Evolutionary conservation across 2,113 vertebrate genomes (phyloP).

Genomic region (Pangasianodon gigas): DNA sequence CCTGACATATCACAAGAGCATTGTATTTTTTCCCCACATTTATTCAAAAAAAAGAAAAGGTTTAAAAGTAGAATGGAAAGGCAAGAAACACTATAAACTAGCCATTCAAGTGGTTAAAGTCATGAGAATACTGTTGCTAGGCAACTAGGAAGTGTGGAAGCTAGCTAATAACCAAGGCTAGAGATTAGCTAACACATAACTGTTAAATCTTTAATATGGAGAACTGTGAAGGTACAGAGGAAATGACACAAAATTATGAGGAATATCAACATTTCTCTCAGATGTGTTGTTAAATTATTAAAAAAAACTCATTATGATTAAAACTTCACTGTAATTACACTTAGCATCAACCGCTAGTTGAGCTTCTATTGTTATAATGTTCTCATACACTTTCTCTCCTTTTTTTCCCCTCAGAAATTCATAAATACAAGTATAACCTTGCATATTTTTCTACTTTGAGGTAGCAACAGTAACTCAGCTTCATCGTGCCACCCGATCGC

Average conservation of each 20-base stretch:
- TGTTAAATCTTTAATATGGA: not conserved
- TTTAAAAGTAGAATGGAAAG: not conserved
- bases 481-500: not conserved
- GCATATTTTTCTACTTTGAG: not conserved
- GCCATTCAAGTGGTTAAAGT: not conserved
- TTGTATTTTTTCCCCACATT: not conserved
- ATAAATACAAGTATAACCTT: not conserved
- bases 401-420: not conserved
- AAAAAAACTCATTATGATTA: not conserved
- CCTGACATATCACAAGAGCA: not conserved
- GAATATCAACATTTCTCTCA: not conserved
- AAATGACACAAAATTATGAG: not conserved
- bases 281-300: not conserved
- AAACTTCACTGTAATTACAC: not conserved
- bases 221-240: not conserved
- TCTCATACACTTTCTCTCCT: not conserved
- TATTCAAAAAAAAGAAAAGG: not conserved
- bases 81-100: not conserved
- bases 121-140: not conserved
- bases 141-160: not conserved
- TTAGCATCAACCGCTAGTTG: not conserved
- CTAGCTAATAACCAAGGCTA: not conserved
- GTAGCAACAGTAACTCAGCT: not conserved
- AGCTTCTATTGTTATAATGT: not conserved
- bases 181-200: not conserved